These are phyloP conservation scores for Myotis lucifugus DNA, from an alignment of 2,113 vertebrate species.

Conservation along the genomic window DNA sequence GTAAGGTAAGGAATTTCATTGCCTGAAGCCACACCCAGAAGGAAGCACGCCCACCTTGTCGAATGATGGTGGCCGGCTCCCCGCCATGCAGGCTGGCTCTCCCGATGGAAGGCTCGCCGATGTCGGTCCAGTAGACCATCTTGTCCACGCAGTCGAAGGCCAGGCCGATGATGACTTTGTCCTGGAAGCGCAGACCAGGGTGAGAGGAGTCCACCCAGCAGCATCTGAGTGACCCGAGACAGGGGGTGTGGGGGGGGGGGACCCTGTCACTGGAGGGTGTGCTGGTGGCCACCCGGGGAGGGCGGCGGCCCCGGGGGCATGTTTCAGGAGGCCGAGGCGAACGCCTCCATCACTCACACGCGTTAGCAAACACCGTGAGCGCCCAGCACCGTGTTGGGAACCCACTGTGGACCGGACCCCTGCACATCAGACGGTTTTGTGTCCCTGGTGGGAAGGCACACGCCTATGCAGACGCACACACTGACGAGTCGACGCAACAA, in stretches of 20 bases:
- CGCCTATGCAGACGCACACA: background rate
- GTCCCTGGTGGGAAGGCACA: background rate
- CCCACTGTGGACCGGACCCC: background rate
- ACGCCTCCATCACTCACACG: background rate
- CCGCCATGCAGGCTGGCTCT: conserved; percentile 91
- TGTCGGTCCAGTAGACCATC: conserved; percentile 96
- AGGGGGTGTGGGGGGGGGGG: too few species aligned
- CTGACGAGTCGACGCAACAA: background rate
- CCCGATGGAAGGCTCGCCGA: conserved; percentile 92
- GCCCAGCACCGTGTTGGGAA: background rate
- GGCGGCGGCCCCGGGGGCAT: accelerated
- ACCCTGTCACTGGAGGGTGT: background rate
- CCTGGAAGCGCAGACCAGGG: conserved; percentile 83
- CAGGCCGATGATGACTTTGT: conserved; percentile 93
- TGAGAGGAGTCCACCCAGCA: background rate
- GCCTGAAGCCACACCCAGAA: background rate
- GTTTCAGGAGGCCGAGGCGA: background rate
- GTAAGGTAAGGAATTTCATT: background rate
- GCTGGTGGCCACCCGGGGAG: background rate
- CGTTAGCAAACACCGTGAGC: too few species aligned
- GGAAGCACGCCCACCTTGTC: conserved; percentile 86
- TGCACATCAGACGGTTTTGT: background rate
- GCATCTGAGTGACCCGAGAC: accelerated
- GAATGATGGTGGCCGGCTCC: conserved; percentile 88
- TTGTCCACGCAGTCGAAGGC: conserved; percentile 94